Percentiles rank a stretch among this genome's conserved stretches.
Conservation (phyloP, 2,888 invertebrate genomes). For the Hypolimnas misippus region DNA sequence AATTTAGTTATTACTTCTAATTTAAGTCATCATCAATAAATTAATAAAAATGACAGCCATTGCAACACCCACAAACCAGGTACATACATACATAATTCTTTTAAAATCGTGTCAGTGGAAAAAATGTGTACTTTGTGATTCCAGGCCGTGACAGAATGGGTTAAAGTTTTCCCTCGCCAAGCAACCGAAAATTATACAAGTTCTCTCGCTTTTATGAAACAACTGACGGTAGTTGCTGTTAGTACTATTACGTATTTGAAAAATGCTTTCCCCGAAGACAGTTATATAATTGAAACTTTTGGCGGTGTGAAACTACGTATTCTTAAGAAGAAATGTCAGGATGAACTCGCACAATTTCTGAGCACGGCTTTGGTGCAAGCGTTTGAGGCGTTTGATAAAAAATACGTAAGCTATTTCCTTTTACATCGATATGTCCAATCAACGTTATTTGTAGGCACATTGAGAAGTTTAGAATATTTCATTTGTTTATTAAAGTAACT, state of each 20-base stretch:
- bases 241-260: constrained; percentile 68
- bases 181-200: constrained; percentile 67
- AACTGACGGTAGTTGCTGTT: constrained; percentile 65
- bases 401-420: constrained; percentile 64
- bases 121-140: constrained; percentile 24
- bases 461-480: no score
- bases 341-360: constrained; percentile 67
- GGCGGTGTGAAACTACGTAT: constrained; percentile 59
- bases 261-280: constrained; percentile 62
- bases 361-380: constrained; percentile 62
- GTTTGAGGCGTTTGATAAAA: constrained; percentile 74
- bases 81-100: constrained; percentile 30
- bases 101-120: not conserved
- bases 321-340: constrained; percentile 62
- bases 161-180: constrained; percentile 61
- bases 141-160: constrained; percentile 65
- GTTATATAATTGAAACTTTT: constrained; percentile 58
- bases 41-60: constrained; percentile 26
- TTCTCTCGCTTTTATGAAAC: constrained; percentile 72
- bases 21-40: no score
- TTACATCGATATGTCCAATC: no score
- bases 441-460: no score
- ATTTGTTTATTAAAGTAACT: no score
- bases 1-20: not conserved
- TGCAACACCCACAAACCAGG: constrained; percentile 52